These are phyloP conservation scores for Butorides virescens DNA, from an alignment of 2,113 vertebrate genomes.

Conservation along the genomic window DNA sequence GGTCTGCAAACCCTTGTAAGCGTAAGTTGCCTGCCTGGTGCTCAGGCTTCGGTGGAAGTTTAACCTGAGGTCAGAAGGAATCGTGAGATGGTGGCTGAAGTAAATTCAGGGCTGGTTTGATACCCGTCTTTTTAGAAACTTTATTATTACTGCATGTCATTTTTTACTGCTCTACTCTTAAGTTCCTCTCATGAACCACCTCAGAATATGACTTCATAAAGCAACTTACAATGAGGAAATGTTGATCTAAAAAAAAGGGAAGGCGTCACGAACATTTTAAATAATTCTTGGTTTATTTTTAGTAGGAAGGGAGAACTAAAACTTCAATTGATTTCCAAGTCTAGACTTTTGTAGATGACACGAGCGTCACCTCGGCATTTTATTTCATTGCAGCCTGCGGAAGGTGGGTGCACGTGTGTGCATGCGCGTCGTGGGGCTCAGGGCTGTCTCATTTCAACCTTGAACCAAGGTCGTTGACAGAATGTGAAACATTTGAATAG, in stretches of 20 bases:
- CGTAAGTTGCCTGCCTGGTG: neutral
- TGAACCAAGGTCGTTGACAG: neutral
- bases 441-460: neutral
- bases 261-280: neutral
- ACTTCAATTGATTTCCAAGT: neutral
- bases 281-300: neutral
- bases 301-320: neutral
- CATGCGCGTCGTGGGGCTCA: fast-evolving
- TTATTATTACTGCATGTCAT: neutral
- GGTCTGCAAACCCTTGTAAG: neutral
- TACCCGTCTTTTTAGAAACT: neutral
- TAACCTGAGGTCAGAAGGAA: neutral
- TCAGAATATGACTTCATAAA: neutral
- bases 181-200: neutral
- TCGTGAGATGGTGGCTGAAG: neutral
- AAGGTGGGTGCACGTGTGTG: neutral
- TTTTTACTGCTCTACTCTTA: neutral
- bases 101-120: neutral
- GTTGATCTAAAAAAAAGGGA: too few relatives aligned
- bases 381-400: neutral
- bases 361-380: neutral
- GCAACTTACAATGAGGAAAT: neutral
- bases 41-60: neutral
- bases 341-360: neutral
- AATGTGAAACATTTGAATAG: neutral